Conservation (phyloP, 2,113 vertebrate genomes). For the Dicerorhinus sumatrensis region DNA sequence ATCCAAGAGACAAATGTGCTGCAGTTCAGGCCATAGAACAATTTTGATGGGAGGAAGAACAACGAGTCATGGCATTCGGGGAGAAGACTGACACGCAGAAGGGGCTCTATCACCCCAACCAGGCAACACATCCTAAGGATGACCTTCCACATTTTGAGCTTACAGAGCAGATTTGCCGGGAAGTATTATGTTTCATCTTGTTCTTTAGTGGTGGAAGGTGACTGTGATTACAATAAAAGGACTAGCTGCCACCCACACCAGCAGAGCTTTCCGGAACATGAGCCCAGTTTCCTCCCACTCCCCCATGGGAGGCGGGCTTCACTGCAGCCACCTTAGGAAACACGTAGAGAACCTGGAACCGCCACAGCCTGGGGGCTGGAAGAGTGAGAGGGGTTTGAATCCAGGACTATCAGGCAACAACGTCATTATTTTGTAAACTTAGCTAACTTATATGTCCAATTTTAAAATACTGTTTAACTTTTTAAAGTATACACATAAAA, state of each 20-base stretch:
- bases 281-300: background rate
- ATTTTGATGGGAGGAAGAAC: background rate
- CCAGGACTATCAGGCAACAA: background rate
- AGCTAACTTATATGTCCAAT: accelerated
- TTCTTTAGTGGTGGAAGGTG: background rate
- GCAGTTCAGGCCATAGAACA: too few species aligned
- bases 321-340: accelerated
- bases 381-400: too few species aligned
- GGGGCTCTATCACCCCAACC: accelerated
- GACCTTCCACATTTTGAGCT: background rate
- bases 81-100: background rate
- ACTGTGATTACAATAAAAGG: accelerated
- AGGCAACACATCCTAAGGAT: accelerated
- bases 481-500: background rate
- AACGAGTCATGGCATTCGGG: accelerated
- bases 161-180: accelerated
- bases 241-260: accelerated
- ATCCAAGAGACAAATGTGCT: background rate
- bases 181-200: accelerated
- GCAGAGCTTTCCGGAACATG: background rate
- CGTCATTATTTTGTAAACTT: background rate
- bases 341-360: background rate
- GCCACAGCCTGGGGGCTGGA: accelerated
- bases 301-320: accelerated
- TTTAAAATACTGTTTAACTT: background rate